Base-by-base conservation (phyloP, 2,113 vertebrate species). In the Nematolebias whitei region DNA sequence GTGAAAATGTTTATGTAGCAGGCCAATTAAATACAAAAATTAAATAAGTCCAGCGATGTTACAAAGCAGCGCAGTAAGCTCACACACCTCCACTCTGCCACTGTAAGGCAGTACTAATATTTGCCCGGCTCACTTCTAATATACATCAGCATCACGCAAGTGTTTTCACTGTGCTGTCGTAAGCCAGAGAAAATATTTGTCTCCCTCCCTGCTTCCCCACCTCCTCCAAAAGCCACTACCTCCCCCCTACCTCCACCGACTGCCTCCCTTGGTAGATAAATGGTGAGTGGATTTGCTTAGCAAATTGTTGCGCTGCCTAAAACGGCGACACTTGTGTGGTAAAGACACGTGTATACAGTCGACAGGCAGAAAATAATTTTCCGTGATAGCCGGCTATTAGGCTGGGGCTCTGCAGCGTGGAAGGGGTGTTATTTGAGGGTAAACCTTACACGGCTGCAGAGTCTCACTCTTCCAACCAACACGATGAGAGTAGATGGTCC, bases 121-220 rank as follows among this genome's bases (percentile, higher is more conserved):
- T 91, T 91, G 84, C 86, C 79, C 49, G 61, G 73, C 77, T 90
- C 89, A 91, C 80, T 87, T 90, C 84, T 90, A 90, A 92, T 92
- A 89, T 82, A 86, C 89, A 89, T 91, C 90, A 90, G 84, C 85
- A 88, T 80, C 76, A 85, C 78, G 71, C 76, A 74, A 78, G 79
- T 88, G 86, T 89, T 90, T 90, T 88, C 82, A 79, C 85, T 83
- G 71, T 67, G 74, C 72, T 74, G 80, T 89, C 80, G 75, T 68
- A 74, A 80, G 89, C 88, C 90, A 91, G 86, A 85, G 83, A 89
- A 91, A 92, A 90, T 89, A 91, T 92, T 90, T 89, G 85, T 84
- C 79, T 85, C 77, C 53, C 78, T 78, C 50, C 19, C 44, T 53
- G 66, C 52, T 6, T 73, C 22, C 58, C 72, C 74, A 58, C 70